Evolutionary conservation across 2,113 vertebrate species (phyloP).

Genomic region (Hydropotes inermis): DNA sequence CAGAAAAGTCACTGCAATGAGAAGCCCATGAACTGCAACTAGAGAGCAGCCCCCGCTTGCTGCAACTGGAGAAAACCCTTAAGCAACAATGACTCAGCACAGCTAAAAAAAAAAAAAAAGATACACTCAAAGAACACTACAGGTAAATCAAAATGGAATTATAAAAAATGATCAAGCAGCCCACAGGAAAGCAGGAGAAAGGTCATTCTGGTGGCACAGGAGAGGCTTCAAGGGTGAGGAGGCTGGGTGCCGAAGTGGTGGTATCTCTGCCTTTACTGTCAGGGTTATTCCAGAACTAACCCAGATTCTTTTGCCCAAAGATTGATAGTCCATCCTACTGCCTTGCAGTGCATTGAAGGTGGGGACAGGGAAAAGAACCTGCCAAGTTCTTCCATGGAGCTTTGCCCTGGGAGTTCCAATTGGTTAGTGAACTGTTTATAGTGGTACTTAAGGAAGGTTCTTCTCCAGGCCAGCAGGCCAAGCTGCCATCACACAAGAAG

Average conservation of each 20-base stretch:
- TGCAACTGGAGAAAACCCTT: background rate
- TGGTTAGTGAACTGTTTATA: background rate
- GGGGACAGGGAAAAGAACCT: background rate
- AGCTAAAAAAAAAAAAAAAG: background rate
- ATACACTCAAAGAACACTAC: background rate
- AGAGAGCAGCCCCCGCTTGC: background rate
- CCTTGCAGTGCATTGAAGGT: background rate
- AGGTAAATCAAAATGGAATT: background rate
- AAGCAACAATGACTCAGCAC: background rate
- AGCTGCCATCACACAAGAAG: background rate
- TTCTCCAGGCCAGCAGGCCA: background rate
- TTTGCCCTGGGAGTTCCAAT: background rate
- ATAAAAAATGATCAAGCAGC: background rate
- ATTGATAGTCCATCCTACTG: background rate
- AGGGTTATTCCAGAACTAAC: background rate
- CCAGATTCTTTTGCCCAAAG: background rate
- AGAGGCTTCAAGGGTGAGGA: background rate
- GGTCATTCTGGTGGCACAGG: background rate
- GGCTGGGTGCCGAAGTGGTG: background rate
- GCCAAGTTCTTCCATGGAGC: background rate
- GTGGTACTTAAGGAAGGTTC: background rate
- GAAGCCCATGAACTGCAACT: background rate
- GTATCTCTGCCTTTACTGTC: background rate
- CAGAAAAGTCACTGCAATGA: background rate
- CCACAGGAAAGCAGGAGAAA: background rate